These are phyloP conservation scores for Hymenochirus boettgeri DNA, from an alignment of 2,113 vertebrate species.

Conservation along the genomic window DNA sequence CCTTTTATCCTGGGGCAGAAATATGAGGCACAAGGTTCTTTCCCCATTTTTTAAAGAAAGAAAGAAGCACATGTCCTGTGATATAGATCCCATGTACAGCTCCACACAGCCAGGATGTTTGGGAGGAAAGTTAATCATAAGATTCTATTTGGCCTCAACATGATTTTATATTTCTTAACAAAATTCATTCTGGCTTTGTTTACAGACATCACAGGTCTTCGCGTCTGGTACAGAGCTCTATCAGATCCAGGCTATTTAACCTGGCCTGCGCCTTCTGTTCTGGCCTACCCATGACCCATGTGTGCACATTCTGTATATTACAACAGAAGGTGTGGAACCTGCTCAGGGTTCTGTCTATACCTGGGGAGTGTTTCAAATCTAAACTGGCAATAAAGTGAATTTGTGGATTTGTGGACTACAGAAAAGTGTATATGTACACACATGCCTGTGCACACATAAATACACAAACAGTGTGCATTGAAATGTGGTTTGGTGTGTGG, in stretches of 20 bases:
- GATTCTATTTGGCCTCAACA: background rate
- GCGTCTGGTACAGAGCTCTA: background rate
- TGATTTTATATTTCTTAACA: background rate
- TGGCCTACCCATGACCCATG: too few species aligned
- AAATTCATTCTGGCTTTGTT: background rate
- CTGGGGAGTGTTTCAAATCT: too few species aligned
- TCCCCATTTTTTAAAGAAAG: background rate
- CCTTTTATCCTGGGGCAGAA: conserved; percentile 49
- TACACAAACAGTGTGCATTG: too few species aligned
- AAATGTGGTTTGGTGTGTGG: too few species aligned
- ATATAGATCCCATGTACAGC: background rate
- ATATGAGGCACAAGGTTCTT: conserved; percentile 1
- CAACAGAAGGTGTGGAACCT: too few species aligned
- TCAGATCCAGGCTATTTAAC: background rate
- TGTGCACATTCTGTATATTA: too few species aligned
- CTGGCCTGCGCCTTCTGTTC: too few species aligned
- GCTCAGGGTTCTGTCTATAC: too few species aligned
- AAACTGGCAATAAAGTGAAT: too few species aligned
- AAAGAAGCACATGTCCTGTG: background rate
- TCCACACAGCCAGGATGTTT: background rate
- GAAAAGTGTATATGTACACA: too few species aligned
- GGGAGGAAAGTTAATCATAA: background rate
- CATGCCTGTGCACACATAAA: too few species aligned
- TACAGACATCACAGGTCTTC: background rate
- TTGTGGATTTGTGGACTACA: too few species aligned